A percentile compares a stretch with the other conserved stretches of the same genome.
Conservation (phyloP, 2,113 vertebrate genomes). For the Myrmecobius fasciatus region DNA sequence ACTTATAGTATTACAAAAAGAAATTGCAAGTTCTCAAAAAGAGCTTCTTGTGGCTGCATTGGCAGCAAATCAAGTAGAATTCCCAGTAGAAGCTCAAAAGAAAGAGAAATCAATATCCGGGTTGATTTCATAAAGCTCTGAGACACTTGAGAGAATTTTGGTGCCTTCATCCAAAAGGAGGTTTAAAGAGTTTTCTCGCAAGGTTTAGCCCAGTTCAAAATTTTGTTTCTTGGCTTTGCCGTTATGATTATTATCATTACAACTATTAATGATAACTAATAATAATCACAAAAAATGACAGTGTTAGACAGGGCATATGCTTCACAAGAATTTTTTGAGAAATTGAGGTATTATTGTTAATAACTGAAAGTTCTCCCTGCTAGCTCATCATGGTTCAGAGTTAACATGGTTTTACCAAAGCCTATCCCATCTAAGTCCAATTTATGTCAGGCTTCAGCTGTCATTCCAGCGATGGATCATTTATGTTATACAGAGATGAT, state of each 20-base stretch:
- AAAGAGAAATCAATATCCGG: conserved; percentile 15
- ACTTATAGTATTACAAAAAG: conserved; percentile 39
- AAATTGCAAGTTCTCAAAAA: neutral
- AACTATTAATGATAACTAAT: too few species aligned
- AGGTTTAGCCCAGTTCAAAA: conserved; percentile 8
- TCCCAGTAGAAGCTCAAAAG: neutral
- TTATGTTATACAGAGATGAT: neutral
- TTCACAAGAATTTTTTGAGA: neutral
- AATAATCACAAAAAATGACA: neutral
- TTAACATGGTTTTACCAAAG: neutral
- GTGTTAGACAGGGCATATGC: neutral
- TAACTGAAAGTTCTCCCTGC: neutral
- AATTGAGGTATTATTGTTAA: neutral
- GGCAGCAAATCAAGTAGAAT: neutral
- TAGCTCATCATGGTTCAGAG: neutral
- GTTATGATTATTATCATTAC: too few species aligned
- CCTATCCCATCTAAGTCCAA: neutral
- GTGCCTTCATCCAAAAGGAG: neutral
- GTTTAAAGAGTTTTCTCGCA: neutral
- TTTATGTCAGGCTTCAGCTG: too few species aligned
- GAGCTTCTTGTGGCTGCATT: neutral
- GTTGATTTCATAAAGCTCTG: neutral
- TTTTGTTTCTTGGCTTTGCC: neutral
- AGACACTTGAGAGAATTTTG: neutral
- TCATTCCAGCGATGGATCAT: too few species aligned